Percentiles rank a stretch among this genome's conserved stretches.
phyloP scores from a whole-genome alignment of 2,888 invertebrate species.

The Cephus pulcher region DNA sequence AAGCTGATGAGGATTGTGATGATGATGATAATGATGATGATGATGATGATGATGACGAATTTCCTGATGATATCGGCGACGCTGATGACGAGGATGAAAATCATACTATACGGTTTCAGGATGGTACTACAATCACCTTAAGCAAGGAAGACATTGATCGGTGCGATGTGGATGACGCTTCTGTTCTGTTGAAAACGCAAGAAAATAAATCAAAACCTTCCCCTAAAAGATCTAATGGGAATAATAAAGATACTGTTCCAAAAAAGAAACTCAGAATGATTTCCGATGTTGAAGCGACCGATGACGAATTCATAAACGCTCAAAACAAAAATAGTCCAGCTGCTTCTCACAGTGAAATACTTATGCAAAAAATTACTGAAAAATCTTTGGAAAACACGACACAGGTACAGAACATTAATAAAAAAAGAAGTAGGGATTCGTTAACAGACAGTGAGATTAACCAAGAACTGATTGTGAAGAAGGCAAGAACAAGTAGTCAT shows the following conservation, averaged over 20 bases:
- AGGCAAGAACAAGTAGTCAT: not conserved
- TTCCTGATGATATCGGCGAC: constrained; percentile 20
- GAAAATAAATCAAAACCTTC: not conserved
- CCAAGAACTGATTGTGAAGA: not conserved
- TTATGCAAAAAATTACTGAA: not conserved
- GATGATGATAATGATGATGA: constrained; percentile 5
- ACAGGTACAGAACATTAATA: not conserved
- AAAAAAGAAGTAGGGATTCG: not conserved
- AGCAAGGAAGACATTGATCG: constrained; percentile 26
- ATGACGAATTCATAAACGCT: not conserved
- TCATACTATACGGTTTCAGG: constrained; percentile 27
- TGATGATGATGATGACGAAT: constrained; percentile 23
- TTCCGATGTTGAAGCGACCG: constrained; percentile 28
- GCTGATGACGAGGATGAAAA: constrained; percentile 26
- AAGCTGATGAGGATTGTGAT: constrained; percentile 11
- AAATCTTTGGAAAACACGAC: not conserved
- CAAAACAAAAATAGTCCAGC: not conserved
- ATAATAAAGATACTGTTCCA: not conserved
- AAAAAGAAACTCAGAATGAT: not conserved
- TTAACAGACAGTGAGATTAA: not conserved
- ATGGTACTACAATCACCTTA: constrained; percentile 30
- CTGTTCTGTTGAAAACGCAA: not conserved
- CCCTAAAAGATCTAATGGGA: not conserved
- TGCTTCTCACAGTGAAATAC: not conserved
- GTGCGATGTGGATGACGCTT: constrained; percentile 13